Evolutionary conservation across 2,888 invertebrate species (phyloP).

Genomic region (Cosmopolites sordidus): DNA sequence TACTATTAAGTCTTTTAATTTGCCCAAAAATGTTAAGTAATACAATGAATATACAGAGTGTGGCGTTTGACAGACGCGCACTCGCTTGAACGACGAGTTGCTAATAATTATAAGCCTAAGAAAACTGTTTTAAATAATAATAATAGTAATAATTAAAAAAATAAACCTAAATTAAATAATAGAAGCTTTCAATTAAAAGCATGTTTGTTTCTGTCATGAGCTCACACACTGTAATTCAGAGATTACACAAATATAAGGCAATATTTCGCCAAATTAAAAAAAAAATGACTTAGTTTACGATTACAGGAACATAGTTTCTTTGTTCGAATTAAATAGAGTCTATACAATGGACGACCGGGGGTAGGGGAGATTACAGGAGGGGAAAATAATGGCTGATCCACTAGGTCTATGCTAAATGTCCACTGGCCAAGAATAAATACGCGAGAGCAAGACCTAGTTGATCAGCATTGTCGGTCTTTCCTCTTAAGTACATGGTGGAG

Average conservation of each 20-base stretch:
- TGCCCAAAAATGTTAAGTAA: slow-evolving; percentile 45
- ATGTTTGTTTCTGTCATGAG: slow-evolving; percentile 5
- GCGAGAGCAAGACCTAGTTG: slow-evolving; percentile 19
- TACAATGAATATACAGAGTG: slow-evolving; percentile 37
- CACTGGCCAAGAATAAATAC: slow-evolving; percentile 28
- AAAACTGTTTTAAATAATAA: slow-evolving; percentile 8
- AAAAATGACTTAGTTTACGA: slow-evolving; percentile 49
- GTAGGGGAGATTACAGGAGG: slow-evolving; percentile 3
- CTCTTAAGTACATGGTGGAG: slow-evolving; percentile 9
- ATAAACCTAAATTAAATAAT: slow-evolving; percentile 8
- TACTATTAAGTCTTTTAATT: slow-evolving; percentile 47
- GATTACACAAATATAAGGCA: slow-evolving; percentile 25
- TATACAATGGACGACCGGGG: slow-evolving; percentile 12
- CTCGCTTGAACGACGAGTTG: neutral
- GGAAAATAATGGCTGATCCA: slow-evolving; percentile 14
- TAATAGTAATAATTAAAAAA: slow-evolving; percentile 2
- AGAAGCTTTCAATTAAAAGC: slow-evolving; percentile 11
- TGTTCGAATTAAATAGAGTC: slow-evolving; percentile 42
- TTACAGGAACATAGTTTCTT: slow-evolving; percentile 49
- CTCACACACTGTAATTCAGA: slow-evolving; percentile 28
- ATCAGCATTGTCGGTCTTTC: slow-evolving; percentile 14
- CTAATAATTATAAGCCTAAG: slow-evolving; percentile 13
- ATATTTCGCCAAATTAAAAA: slow-evolving; percentile 32
- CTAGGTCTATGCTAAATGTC: slow-evolving; percentile 18
- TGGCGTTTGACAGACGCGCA: slow-evolving; percentile 6